phyloP scores from a whole-genome alignment of 2,797 vertebrate genomes.

The Muscicapa striata region DNA sequence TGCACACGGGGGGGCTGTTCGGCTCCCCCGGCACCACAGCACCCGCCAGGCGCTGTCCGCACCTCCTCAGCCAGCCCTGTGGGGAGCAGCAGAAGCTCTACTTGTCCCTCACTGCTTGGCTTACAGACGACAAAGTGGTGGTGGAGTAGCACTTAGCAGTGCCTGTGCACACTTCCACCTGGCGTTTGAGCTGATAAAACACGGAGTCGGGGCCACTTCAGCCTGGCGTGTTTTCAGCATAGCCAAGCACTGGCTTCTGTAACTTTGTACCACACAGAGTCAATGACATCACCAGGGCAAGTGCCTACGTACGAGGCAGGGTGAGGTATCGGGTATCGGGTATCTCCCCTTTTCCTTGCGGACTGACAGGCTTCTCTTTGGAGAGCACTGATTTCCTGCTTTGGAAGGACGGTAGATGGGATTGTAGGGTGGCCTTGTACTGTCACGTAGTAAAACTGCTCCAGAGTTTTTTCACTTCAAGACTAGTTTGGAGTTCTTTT shows the following conservation, averaged over 20 bases:
- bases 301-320: accelerated
- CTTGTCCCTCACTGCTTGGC: not conserved
- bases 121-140: not conserved
- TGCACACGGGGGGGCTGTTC: no score
- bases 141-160: not conserved
- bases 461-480: not conserved
- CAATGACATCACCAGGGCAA: not conserved
- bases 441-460: not conserved
- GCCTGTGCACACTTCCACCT: not conserved
- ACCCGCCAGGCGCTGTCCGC: not conserved
- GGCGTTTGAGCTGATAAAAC: not conserved
- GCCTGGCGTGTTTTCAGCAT: not conserved
- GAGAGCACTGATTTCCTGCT: not conserved
- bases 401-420: not conserved
- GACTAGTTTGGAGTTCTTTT: not conserved
- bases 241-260: not conserved
- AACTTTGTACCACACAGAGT: not conserved
- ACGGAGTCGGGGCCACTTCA: accelerated
- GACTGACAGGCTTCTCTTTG: not conserved
- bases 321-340: accelerated
- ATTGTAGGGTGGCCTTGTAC: not conserved
- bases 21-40: not conserved
- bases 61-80: not conserved
- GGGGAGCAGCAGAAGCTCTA: not conserved
- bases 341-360: not conserved